Conservation (phyloP, 2,113 vertebrate genomes). For the Syngnathus floridae region DNA sequence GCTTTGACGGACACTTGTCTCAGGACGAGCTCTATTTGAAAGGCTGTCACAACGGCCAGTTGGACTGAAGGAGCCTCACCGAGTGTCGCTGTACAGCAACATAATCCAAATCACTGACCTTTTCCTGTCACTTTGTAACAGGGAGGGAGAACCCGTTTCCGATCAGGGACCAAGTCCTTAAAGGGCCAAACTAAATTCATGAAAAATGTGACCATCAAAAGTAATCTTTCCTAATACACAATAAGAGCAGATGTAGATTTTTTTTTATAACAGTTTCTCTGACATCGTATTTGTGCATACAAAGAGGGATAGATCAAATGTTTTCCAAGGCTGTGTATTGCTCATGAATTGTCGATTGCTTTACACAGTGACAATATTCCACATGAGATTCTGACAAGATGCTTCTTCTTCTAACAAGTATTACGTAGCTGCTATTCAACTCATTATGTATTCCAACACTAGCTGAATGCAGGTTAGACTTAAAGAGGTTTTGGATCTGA, state of each 20-base stretch:
- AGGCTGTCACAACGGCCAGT: conserved; percentile 79
- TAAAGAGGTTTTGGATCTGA: conserved; percentile 1
- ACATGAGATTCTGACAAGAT: conserved; percentile 12
- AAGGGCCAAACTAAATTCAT: background rate
- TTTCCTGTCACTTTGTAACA: background rate
- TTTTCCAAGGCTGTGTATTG: background rate
- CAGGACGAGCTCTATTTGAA: conserved; percentile 82
- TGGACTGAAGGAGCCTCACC: conserved; percentile 69
- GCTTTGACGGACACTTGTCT: conserved; percentile 80
- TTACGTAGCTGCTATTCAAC: conserved; percentile 8
- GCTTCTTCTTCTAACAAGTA: background rate
- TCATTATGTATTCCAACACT: conserved; percentile 41
- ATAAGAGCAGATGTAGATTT: background rate
- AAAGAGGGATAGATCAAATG: background rate
- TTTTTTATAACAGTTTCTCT: background rate
- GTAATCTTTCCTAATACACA: background rate
- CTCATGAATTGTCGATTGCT: conserved; percentile 1
- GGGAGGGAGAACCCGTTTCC: background rate
- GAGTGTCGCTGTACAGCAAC: conserved; percentile 53
- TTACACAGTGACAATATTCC: conserved; percentile 51
- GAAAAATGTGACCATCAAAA: background rate
- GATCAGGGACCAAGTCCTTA: background rate
- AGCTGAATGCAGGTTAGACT: conserved; percentile 19
- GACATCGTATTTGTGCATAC: no score
- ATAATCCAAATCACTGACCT: conserved; percentile 44